A percentile compares a stretch with the other conserved stretches of the same genome.
Evolutionary conservation across 2,797 vertebrate genomes (phyloP).

Genomic region (Cynopterus sphinx): DNA sequence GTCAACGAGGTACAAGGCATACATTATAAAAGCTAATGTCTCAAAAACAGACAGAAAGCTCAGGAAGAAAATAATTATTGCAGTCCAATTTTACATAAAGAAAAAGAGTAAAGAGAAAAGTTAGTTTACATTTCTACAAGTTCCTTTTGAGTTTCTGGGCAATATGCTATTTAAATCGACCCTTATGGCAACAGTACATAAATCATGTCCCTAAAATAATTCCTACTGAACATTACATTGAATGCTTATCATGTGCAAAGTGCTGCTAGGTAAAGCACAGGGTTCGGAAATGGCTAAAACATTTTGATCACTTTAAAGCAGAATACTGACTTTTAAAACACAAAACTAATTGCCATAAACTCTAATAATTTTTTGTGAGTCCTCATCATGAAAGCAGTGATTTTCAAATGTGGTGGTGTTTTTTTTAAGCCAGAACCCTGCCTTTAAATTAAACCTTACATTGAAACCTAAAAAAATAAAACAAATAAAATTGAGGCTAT

Average conservation of each 20-base stretch:
- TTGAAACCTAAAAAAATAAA: not conserved
- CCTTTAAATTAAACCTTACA: not conserved
- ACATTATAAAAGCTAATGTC: slow-evolving; percentile 38
- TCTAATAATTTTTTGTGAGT: not conserved
- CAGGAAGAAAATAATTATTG: not conserved
- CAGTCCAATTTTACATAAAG: not conserved
- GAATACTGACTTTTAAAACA: not conserved
- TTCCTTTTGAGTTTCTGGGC: slow-evolving; percentile 8
- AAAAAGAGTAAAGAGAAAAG: not conserved
- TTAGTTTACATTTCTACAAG: slow-evolving; percentile 26
- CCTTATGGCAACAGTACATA: not conserved
- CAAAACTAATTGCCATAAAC: not conserved
- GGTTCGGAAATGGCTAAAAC: not conserved
- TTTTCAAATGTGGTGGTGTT: not conserved
- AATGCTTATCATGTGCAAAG: not conserved
- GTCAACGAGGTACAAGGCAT: slow-evolving; percentile 28
- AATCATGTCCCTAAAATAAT: not conserved
- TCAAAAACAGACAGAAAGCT: slow-evolving; percentile 39
- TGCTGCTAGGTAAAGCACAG: not conserved
- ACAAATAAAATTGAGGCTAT: not conserved
- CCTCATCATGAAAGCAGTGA: not conserved
- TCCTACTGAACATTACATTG: not conserved
- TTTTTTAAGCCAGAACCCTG: not conserved
- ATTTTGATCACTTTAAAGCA: not conserved
- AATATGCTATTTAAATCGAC: not conserved